Percentiles rank a stretch among this genome's conserved stretches.
These are phyloP conservation scores for Hiodon alosoides DNA, from an alignment of 2,113 vertebrate genomes.

Conservation along the genomic window DNA sequence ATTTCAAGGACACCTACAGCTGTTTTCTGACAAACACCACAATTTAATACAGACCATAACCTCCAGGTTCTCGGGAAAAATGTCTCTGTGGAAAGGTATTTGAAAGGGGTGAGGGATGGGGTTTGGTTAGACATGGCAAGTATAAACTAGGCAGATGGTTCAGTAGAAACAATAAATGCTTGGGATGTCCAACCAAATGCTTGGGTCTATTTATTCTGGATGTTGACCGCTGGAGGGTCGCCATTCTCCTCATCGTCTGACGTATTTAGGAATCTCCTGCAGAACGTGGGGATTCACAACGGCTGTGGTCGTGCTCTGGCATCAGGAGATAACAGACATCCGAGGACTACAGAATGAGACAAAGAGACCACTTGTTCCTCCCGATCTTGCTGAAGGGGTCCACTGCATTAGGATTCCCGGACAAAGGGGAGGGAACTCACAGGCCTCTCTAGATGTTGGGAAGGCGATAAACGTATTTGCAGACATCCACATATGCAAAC, in stretches of 20 bases:
- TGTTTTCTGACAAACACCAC: too few relatives aligned
- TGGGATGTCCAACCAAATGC: not conserved
- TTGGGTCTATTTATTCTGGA: not conserved
- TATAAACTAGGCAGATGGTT: not conserved
- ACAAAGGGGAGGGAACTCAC: not conserved
- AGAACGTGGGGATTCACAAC: too few relatives aligned
- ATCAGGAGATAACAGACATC: too few relatives aligned
- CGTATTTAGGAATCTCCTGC: too few relatives aligned
- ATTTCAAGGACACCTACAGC: not conserved
- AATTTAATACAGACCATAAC: too few relatives aligned
- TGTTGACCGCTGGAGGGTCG: too few relatives aligned
- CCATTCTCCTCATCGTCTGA: too few relatives aligned
- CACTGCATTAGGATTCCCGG: slow-evolving; percentile 1
- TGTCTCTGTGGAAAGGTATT: not conserved
- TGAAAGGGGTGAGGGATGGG: not conserved
- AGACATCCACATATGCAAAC: too few relatives aligned
- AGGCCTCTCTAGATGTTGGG: not conserved
- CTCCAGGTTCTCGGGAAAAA: slow-evolving; percentile 7
- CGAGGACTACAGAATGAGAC: not conserved
- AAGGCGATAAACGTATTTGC: not conserved
- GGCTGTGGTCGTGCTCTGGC: too few relatives aligned
- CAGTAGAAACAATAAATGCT: not conserved
- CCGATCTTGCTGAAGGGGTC: slow-evolving; percentile 2
- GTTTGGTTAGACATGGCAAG: not conserved
- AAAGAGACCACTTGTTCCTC: not conserved